phyloP scores from a whole-genome alignment of 2,113 vertebrate species.

The Parus major region DNA sequence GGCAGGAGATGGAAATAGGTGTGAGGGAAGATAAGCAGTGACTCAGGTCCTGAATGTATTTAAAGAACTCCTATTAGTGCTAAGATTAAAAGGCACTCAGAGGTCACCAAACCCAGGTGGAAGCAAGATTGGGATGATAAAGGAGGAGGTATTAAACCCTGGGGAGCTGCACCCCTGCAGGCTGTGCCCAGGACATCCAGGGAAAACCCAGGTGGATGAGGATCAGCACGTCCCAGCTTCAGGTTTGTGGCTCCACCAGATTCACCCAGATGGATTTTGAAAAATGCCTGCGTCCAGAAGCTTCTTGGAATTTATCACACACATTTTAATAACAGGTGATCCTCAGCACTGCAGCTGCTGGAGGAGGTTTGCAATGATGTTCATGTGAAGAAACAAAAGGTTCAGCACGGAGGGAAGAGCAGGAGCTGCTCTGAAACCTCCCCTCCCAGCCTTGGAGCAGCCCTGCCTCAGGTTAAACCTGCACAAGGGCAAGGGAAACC shows the following conservation, averaged over 20 bases:
- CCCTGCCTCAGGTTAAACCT: neutral
- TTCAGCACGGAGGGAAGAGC: neutral
- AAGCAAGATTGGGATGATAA: neutral
- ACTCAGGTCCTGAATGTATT: neutral
- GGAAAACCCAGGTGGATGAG: accelerated
- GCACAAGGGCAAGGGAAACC: neutral
- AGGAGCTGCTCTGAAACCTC: neutral
- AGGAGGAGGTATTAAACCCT: neutral
- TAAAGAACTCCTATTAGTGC: neutral
- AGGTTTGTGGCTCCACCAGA: neutral
- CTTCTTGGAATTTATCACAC: neutral
- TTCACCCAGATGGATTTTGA: neutral
- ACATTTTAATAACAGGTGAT: neutral
- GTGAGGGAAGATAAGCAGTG: neutral
- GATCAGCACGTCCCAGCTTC: accelerated
- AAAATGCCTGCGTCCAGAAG: neutral
- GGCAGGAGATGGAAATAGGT: neutral
- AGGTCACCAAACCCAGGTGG: neutral
- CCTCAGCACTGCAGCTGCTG: neutral
- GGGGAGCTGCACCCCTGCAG: neutral
- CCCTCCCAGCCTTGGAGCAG: neutral
- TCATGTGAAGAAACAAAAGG: neutral
- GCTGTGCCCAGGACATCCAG: neutral
- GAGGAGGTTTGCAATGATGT: neutral
- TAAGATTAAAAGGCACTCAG: neutral